A percentile compares a stretch with the other conserved stretches of the same genome.
Conservation (phyloP, 2,113 vertebrate species). For the Eurypyga helias region DNA sequence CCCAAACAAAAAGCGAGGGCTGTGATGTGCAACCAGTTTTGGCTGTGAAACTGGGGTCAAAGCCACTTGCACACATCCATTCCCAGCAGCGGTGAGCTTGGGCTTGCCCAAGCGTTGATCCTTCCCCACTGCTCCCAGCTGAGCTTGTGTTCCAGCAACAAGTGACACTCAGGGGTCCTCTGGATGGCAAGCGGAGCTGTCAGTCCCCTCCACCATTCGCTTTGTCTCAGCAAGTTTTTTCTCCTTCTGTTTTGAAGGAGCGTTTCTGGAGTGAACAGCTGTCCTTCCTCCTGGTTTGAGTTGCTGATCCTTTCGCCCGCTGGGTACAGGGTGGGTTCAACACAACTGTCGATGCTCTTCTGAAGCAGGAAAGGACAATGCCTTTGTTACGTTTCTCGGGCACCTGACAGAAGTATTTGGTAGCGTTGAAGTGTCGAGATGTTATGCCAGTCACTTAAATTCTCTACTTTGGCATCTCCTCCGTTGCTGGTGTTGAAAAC, state of each 20-base stretch:
- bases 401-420: constrained; percentile 1
- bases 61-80: not conserved
- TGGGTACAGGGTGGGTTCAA: not conserved
- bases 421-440: not conserved
- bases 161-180: not conserved
- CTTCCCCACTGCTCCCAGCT: not conserved
- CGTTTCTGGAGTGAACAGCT: not conserved
- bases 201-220: fast-evolving
- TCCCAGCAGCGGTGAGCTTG: fast-evolving
- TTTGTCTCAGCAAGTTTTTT: not conserved
- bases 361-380: not conserved
- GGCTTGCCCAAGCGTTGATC: not conserved
- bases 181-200: not conserved
- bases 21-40: fast-evolving
- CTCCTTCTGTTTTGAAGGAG: not conserved
- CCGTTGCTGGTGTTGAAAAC: not conserved
- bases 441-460: not conserved
- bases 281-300: not conserved
- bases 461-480: not conserved
- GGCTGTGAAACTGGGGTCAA: not conserved
- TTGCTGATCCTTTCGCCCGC: not conserved
- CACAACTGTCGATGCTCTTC: constrained; percentile 14
- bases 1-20: not conserved
- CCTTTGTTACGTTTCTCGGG: not conserved
- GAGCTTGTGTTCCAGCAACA: fast-evolving